Base-by-base conservation (phyloP, 2,888 invertebrate genomes). In the Galeopsomyia nigrocyanea region DNA sequence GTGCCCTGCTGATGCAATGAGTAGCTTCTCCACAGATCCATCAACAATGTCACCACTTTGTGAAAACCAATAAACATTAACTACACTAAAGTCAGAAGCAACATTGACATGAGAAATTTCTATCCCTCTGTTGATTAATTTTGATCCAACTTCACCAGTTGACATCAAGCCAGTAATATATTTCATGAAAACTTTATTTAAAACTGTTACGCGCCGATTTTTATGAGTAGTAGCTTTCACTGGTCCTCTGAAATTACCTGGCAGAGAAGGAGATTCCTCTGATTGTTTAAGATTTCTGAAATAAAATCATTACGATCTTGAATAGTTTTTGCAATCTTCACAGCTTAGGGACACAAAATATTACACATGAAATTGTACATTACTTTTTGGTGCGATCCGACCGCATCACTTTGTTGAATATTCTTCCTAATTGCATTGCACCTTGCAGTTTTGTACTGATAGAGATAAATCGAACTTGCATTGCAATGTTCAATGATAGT, bases 171-270 rank as follows among this genome's bases (percentile, higher is more conserved):
- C 95, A 0, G 94, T 93, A 10, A 95, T 91, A 73, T 93, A 88
- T 79, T 91, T 90, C 94, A 95, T 95, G 80, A 95, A 95, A 62
- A 95, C 82, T 85, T 94, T 94, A 83, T 95, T 95, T 1, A 95
- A 85, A 76, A 94, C 91, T 0, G 89, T 87, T 22, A 90, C 87
- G 79, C 95, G 88, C 53, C 92, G 89, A 0, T 87, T 84, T 13
- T 89, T 89, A 14, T 88, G 87, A 60, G 90, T 89, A 70, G 87
- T 84, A 19, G 87, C 75, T 39, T 39, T 39, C 1, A 10, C 39
- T 39, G 39, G 13, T 39, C 39, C 13, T 7, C 80, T 39, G 17
- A 56, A 7, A 39, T 7, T 39, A 39, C 1, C 7, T 39, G 10
- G 7, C 10, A 10, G 39, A 31, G 31, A 5, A 39, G 39, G 39